Evolutionary conservation across 2,888 invertebrate species (phyloP).

Genomic region (Dolomedes plantarius): DNA sequence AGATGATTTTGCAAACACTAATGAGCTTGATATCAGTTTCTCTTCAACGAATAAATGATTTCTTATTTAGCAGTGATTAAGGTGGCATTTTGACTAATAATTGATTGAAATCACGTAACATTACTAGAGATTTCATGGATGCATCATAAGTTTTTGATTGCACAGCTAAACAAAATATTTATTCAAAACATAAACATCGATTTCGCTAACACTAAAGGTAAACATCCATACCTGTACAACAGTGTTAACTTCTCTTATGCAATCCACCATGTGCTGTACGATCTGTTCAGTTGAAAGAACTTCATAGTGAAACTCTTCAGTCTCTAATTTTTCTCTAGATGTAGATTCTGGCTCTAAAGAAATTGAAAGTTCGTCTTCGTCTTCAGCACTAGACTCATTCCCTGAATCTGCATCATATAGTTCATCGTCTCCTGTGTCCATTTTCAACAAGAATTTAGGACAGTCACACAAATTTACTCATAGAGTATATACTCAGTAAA

Average conservation of each 20-base stretch:
- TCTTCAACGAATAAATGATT: no score
- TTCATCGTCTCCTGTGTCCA: conserved; percentile 96
- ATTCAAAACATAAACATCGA: background rate
- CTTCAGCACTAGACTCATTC: conserved; percentile 87
- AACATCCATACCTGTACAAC: conserved; percentile 81
- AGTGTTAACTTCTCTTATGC: conserved; percentile 96
- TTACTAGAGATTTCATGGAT: no score
- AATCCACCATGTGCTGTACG: conserved; percentile 97
- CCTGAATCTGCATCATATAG: conserved; percentile 88
- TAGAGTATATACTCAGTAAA: background rate
- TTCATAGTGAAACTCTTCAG: conserved; percentile 90
- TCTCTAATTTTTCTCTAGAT: conserved; percentile 81
- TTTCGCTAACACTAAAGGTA: conserved; percentile 59
- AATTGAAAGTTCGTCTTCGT: conserved; percentile 81
- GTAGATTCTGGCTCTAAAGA: conserved; percentile 79
- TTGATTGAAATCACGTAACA: no score
- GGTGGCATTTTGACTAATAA: no score
- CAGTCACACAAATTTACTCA: background rate
- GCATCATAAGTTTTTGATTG: no score
- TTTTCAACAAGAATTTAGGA: conserved; percentile 76
- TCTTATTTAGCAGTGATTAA: no score
- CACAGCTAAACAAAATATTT: no score
- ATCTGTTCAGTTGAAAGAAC: conserved; percentile 97
- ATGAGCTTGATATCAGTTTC: no score
- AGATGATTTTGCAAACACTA: no score